Conservation (phyloP, 2,113 vertebrate genomes). For the Origma solitaria region DNA sequence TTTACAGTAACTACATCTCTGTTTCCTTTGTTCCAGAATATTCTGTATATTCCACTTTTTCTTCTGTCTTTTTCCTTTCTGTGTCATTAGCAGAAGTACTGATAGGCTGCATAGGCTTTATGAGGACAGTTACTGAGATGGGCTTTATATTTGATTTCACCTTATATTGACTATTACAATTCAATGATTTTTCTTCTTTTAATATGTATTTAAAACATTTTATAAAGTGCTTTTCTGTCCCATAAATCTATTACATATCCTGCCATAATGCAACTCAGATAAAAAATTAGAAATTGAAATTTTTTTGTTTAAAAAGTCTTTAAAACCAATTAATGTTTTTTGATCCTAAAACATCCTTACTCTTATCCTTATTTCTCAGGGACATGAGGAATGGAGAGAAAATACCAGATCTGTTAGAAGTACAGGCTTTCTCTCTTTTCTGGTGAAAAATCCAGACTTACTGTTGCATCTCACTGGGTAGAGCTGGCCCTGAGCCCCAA, state of each 20-base stretch:
- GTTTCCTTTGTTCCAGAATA: background rate
- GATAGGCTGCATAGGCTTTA: background rate
- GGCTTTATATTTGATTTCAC: background rate
- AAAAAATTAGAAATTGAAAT: background rate
- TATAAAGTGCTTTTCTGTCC: background rate
- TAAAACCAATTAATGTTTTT: background rate
- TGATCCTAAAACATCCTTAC: background rate
- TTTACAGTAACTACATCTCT: background rate
- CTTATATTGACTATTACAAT: background rate
- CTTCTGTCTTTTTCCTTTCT: background rate
- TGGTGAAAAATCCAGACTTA: background rate
- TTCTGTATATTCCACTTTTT: background rate
- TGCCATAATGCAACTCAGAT: background rate
- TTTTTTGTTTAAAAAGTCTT: background rate
- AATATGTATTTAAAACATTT: background rate
- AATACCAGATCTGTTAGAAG: background rate
- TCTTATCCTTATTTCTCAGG: background rate
- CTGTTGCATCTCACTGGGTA: background rate
- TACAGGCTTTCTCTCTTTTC: background rate
- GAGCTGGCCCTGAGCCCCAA: background rate
- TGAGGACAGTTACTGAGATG: background rate
- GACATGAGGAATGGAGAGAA: background rate
- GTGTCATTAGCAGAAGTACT: background rate
- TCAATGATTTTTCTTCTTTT: background rate
- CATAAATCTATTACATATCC: background rate